A percentile compares a stretch with the other conserved stretches of the same genome.
Evolutionary conservation across 2,113 vertebrate genomes (phyloP).

Genomic region (Salvelinus sp.): DNA sequence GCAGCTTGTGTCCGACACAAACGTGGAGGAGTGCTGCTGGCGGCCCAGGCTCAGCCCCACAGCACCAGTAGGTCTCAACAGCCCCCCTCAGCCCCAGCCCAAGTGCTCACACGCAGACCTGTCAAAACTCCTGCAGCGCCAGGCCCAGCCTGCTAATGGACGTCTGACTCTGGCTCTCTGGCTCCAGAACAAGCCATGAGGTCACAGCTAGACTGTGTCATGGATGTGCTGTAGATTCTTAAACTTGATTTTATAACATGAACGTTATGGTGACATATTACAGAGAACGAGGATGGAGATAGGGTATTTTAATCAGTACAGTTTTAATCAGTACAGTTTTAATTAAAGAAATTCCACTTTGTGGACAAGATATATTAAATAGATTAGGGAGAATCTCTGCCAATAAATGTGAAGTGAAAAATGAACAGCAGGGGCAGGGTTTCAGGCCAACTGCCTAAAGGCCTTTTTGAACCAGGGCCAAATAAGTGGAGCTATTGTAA

Average conservation of each 20-base stretch:
- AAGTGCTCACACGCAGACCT: conserved; percentile 27
- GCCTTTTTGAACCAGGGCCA: not conserved
- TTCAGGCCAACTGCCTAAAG: conserved; percentile 7
- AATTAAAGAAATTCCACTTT: not conserved
- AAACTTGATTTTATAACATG: not conserved
- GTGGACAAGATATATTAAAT: not conserved
- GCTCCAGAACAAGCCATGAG: not conserved
- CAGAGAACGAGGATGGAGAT: not conserved
- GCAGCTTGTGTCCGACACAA: conserved; percentile 59
- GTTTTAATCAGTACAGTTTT: not conserved
- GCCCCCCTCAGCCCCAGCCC: conserved; percentile 3
- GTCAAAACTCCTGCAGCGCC: conserved; percentile 32
- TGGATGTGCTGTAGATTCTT: conserved; percentile 13
- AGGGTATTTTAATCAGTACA: not conserved
- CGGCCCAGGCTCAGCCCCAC: conserved; percentile 50
- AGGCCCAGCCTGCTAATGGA: conserved; percentile 50
- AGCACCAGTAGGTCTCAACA: conserved; percentile 55
- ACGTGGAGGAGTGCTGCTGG: conserved; percentile 49
- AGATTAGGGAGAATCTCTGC: conserved; percentile 1
- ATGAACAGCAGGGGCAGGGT: not conserved
- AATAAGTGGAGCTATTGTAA: not conserved
- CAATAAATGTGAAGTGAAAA: not conserved
- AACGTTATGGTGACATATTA: not conserved
- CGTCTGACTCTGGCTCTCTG: conserved; percentile 34
- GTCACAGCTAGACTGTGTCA: not conserved